Conservation (phyloP, 1,140 invertebrate species). For the Eueides isabella region DNA sequence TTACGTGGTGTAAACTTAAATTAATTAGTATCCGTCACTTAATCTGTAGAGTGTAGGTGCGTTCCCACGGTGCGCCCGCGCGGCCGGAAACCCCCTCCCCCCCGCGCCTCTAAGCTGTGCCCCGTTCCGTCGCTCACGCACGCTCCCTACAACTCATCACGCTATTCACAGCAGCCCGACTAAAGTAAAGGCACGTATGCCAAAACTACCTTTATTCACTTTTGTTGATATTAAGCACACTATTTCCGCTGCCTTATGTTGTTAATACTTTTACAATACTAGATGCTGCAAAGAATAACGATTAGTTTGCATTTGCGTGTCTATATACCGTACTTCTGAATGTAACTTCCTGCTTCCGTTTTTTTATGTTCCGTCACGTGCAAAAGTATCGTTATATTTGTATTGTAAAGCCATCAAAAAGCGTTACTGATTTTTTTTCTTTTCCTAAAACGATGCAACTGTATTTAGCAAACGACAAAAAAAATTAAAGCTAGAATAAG, state of each 20-base stretch:
- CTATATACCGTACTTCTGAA: conserved; percentile 32
- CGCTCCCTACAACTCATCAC: conserved; percentile 53
- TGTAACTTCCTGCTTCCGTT: conserved; percentile 25
- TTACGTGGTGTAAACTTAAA: conserved; percentile 59
- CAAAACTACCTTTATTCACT: conserved; percentile 50
- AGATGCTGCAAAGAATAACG: conserved; percentile 48
- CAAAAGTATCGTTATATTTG: background rate
- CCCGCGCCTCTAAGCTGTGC: conserved; percentile 56
- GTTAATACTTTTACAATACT: conserved; percentile 25
- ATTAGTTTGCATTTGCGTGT: conserved; percentile 32
- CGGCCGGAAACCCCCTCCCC: conserved; percentile 64
- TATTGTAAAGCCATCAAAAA: background rate
- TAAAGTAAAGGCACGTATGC: conserved; percentile 62
- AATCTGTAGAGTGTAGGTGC: conserved; percentile 69
- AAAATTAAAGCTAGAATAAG: background rate
- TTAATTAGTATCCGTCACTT: conserved; percentile 77
- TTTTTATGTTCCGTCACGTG: conserved; percentile 26
- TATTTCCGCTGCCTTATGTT: conserved; percentile 43
- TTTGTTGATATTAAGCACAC: conserved; percentile 45
- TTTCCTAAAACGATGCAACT: background rate
- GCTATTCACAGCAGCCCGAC: conserved; percentile 45
- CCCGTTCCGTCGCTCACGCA: conserved; percentile 62
- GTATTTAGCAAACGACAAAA: background rate
- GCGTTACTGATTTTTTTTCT: background rate
- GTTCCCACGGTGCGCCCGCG: conserved; percentile 75